Conservation (phyloP, 1,140 invertebrate genomes). For the Homarus americanus region DNA sequence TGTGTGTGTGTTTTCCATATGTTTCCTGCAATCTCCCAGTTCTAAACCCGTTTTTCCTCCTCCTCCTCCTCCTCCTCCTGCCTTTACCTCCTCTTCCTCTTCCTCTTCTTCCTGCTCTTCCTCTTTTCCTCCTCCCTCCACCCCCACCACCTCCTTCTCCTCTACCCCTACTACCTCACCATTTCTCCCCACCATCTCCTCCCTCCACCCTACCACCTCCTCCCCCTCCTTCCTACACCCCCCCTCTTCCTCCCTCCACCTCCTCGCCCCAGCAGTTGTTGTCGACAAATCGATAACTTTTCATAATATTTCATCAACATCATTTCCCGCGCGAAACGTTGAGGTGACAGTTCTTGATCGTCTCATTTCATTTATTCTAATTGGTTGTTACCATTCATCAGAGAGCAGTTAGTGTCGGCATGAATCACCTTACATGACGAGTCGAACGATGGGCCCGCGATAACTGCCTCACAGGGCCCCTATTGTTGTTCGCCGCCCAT, state of each 20-base stretch:
- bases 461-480: conserved; percentile 23
- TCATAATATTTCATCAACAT: conserved; percentile 47
- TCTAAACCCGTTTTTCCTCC: neutral
- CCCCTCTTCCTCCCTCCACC: neutral
- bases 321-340: conserved; percentile 57
- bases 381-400: conserved; percentile 70
- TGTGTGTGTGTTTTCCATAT: too few relatives aligned
- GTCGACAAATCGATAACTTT: conserved; percentile 36
- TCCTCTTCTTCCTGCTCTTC: neutral
- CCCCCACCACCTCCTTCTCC: too few relatives aligned
- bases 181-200: neutral
- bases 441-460: conserved; percentile 52
- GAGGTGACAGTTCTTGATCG: conserved; percentile 67
- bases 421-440: conserved; percentile 62
- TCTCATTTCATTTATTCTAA: conserved; percentile 69
- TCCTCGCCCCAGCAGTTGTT: neutral
- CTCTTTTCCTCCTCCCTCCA: neutral
- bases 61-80: neutral
- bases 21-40: too few relatives aligned
- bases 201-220: neutral
- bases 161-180: neutral
- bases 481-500: conserved; percentile 30
- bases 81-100: neutral
- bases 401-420: conserved; percentile 61
- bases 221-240: neutral